Evolutionary conservation across 2,888 invertebrate species (phyloP).

Genomic region (Resseliella maxima): DNA sequence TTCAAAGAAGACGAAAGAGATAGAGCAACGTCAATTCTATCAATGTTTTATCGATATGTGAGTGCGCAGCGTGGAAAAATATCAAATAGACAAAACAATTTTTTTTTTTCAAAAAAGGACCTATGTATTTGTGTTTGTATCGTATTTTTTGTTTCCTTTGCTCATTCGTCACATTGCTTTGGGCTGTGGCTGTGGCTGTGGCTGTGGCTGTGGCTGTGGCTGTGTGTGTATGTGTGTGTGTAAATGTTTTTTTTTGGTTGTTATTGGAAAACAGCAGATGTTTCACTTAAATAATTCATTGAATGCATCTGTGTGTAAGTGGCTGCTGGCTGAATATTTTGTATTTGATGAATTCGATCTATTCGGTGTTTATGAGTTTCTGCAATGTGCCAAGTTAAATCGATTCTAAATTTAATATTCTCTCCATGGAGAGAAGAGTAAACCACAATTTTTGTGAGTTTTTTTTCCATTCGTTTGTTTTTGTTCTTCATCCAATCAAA

Average conservation of each 20-base stretch:
- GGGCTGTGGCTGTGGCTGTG: not conserved
- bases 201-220: not conserved
- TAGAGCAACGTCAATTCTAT: no score
- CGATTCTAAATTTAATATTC: not conserved
- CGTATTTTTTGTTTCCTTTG: not conserved
- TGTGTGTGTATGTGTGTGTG: not conserved
- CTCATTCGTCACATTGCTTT: constrained; percentile 1
- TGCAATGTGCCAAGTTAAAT: not conserved
- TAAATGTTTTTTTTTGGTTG: not conserved
- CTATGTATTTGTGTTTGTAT: constrained; percentile 3
- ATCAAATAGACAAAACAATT: constrained; percentile 2
- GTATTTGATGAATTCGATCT: constrained; percentile 29
- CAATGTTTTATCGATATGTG: not conserved
- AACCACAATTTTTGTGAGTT: not conserved
- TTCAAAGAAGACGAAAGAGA: not conserved
- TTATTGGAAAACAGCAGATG: constrained; percentile 54
- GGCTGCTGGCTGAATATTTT: constrained; percentile 15
- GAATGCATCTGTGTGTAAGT: constrained; percentile 53
- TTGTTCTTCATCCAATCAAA: not conserved
- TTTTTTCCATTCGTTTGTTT: not conserved
- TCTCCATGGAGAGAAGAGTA: not conserved
- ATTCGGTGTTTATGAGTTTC: constrained; percentile 23
- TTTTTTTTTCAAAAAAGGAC: not conserved
- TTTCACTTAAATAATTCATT: constrained; percentile 51
- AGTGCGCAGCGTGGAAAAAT: not conserved